A percentile compares a stretch with the other conserved stretches of the same genome.
Evolutionary conservation across 1,140 invertebrate genomes (phyloP).

Genomic region (Neodiprion pinetum): DNA sequence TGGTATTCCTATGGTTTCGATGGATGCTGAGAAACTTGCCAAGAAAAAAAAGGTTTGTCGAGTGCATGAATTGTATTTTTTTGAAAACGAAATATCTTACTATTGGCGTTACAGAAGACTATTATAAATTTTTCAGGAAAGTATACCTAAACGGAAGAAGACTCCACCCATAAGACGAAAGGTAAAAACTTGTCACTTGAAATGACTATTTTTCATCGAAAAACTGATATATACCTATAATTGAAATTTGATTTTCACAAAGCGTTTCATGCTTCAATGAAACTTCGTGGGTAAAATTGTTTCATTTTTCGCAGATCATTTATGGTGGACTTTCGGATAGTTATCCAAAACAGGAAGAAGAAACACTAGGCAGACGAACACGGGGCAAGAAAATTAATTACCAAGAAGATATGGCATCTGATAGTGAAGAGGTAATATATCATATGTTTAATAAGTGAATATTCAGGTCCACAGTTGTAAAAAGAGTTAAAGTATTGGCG

Average conservation of each 20-base stretch:
- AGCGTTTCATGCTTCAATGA: neutral
- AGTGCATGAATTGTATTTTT: slow-evolving; percentile 11
- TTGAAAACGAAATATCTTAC: neutral
- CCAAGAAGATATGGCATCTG: slow-evolving; percentile 70
- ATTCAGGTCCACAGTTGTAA: neutral
- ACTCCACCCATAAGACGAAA: slow-evolving; percentile 49
- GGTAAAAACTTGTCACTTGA: slow-evolving; percentile 29
- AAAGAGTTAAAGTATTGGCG: neutral
- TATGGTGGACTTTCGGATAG: slow-evolving; percentile 66
- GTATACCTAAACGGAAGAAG: slow-evolving; percentile 46
- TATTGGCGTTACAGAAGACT: no score
- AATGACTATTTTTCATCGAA: neutral
- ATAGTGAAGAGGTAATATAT: slow-evolving; percentile 70
- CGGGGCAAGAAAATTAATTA: slow-evolving; percentile 77
- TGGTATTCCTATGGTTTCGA: slow-evolving; percentile 11
- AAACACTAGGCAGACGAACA: slow-evolving; percentile 63
- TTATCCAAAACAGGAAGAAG: slow-evolving; percentile 57
- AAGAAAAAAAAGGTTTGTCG: slow-evolving; percentile 52
- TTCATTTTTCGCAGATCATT: slow-evolving; percentile 52
- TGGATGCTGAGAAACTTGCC: slow-evolving; percentile 37
- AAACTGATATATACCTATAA: neutral
- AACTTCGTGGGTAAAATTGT: neutral
- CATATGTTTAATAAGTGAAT: neutral
- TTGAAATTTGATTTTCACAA: neutral
- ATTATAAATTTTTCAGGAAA: slow-evolving; percentile 27